Evolutionary conservation across 1,140 invertebrate genomes (phyloP).

Genomic region (Caenorhabditis remanei): DNA sequence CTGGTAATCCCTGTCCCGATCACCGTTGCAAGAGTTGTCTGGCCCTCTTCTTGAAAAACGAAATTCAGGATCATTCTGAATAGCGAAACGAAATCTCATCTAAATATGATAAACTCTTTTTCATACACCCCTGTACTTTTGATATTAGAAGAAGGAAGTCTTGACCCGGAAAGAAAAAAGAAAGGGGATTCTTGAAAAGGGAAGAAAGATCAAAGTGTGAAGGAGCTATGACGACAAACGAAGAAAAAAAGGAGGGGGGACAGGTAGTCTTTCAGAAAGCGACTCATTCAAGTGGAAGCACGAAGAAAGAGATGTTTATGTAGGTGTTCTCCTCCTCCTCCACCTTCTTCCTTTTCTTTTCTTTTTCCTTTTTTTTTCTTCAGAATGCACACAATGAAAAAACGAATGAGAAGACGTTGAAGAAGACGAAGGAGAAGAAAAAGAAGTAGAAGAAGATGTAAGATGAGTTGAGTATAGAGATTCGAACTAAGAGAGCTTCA

Average conservation of each 20-base stretch:
- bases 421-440: constrained; percentile 6
- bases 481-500: constrained; percentile 4
- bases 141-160: background rate
- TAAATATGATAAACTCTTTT: no score
- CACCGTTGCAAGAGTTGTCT: no score
- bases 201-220: constrained; percentile 36
- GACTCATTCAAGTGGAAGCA: constrained; percentile 36
- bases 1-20: no score
- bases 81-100: no score
- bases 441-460: constrained; percentile 13
- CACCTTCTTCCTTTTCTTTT: constrained; percentile 45
- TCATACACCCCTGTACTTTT: background rate
- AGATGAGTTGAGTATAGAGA: constrained; percentile 18
- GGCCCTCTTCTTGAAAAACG: no score
- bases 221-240: background rate
- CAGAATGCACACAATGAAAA: constrained; percentile 41
- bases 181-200: no score
- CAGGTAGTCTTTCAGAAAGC: constrained; percentile 39
- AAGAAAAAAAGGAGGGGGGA: background rate
- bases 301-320: constrained; percentile 22
- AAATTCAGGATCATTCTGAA: no score
- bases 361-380: constrained; percentile 15
- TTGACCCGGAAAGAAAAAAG: constrained; percentile 24
- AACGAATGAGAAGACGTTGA: constrained; percentile 9
- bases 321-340: constrained; percentile 44